phyloP scores from a whole-genome alignment of 2,797 vertebrate genomes.

The Oryzias dopingdopingensis region DNA sequence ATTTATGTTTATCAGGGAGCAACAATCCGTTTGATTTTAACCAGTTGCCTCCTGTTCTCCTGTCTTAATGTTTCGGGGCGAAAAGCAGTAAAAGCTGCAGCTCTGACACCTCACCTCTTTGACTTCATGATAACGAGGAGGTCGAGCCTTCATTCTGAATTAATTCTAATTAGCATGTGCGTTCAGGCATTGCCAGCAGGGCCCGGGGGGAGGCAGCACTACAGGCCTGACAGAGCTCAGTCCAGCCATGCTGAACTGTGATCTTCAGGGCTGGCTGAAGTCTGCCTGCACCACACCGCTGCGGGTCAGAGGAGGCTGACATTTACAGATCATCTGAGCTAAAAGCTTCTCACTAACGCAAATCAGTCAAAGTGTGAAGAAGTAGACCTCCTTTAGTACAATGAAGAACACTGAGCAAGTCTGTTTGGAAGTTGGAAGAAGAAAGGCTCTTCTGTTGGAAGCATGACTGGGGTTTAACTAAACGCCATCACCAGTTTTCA shows the following conservation, averaged over 20 bases:
- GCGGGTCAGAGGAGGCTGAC: constrained; percentile 51
- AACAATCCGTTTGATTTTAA: too few relatives aligned
- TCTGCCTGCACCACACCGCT: constrained; percentile 7
- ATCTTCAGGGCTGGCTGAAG: constrained; percentile 63
- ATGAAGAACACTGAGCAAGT: too few relatives aligned
- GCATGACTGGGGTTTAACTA: too few relatives aligned
- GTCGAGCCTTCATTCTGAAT: constrained; percentile 60
- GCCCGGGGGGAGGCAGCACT: constrained; percentile 30
- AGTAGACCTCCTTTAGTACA: background rate
- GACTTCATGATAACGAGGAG: constrained; percentile 68
- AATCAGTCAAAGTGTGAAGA: constrained; percentile 12
- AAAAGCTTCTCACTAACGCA: constrained; percentile 44
- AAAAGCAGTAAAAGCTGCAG: constrained; percentile 2
- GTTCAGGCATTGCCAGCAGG: constrained; percentile 66
- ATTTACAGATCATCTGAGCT: constrained; percentile 50
- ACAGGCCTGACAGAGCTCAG: background rate
- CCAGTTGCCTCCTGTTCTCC: too few relatives aligned
- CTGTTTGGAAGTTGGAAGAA: too few relatives aligned
- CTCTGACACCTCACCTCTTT: constrained; percentile 47
- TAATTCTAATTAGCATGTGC: constrained; percentile 73
- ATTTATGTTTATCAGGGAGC: too few relatives aligned
- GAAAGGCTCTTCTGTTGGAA: too few relatives aligned
- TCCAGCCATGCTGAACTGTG: constrained; percentile 51
- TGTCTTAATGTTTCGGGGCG: too few relatives aligned
- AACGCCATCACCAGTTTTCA: too few relatives aligned